Evolutionary conservation across 2,888 invertebrate species (phyloP).

Genomic region (Heteromyza rotundicornis): DNA sequence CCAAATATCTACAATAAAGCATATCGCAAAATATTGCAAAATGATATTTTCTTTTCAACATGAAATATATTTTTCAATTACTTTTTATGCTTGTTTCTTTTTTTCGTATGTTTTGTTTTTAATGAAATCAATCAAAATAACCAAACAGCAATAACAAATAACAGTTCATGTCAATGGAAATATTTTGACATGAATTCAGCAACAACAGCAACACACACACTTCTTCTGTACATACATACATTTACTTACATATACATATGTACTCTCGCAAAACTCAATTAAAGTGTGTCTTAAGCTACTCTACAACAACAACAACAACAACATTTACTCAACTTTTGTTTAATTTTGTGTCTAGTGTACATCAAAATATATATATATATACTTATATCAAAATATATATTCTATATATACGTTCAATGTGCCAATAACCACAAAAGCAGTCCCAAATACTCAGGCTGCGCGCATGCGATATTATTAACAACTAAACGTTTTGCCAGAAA

Average conservation of each 20-base stretch:
- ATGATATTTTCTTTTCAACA: too few species aligned
- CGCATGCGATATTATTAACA: slow-evolving; percentile 61
- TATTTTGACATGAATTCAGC: not conserved
- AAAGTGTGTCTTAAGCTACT: too few species aligned
- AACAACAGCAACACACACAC: slow-evolving; percentile 1
- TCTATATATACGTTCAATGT: not conserved
- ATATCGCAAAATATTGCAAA: too few species aligned
- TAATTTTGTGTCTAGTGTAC: too few species aligned
- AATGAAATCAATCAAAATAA: not conserved
- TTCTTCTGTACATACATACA: too few species aligned
- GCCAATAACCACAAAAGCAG: slow-evolving; percentile 59
- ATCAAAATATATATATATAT: not conserved
- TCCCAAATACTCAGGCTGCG: slow-evolving; percentile 69
- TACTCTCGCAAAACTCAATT: too few species aligned
- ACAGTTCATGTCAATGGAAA: not conserved
- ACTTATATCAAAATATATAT: not conserved
- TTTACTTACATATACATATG: too few species aligned
- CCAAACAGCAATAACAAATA: not conserved
- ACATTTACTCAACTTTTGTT: too few species aligned
- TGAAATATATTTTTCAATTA: too few species aligned
- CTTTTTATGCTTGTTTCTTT: too few species aligned
- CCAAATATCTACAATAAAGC: too few species aligned
- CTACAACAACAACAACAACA: too few species aligned
- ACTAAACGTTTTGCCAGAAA: slow-evolving; percentile 3
- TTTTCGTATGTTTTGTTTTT: not conserved